Evolutionary conservation across 2,888 invertebrate species (phyloP).

Genomic region (Zaprionus obscuricornis): DNA sequence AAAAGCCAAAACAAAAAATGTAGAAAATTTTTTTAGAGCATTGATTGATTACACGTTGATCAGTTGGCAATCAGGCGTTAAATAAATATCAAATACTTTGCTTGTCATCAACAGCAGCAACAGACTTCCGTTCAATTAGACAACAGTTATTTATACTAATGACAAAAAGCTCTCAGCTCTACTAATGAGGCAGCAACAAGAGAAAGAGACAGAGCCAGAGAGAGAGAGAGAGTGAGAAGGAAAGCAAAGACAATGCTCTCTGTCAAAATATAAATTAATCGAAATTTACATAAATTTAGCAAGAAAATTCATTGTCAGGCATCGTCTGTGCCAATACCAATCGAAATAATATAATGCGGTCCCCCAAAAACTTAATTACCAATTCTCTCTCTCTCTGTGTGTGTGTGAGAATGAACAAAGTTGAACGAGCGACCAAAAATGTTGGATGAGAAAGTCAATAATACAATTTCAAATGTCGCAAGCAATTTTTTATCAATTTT

Average conservation of each 20-base stretch:
- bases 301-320: constrained; percentile 38
- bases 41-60: constrained; percentile 61
- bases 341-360: constrained; percentile 41
- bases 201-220: constrained; percentile 10
- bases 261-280: constrained; percentile 67
- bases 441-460: constrained; percentile 23
- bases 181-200: constrained; percentile 25
- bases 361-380: constrained; percentile 61
- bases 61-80: constrained; percentile 60
- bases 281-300: constrained; percentile 69
- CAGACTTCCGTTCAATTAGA: constrained; percentile 69
- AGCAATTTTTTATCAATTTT: too few relatives aligned
- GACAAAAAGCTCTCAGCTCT: constrained; percentile 33
- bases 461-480: constrained; percentile 1
- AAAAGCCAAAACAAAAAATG: constrained; percentile 12
- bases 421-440: neutral
- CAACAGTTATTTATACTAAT: constrained; percentile 42
- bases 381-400: constrained; percentile 3
- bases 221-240: neutral
- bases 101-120: constrained; percentile 53
- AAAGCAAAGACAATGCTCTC: neutral
- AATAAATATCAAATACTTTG: constrained; percentile 29
- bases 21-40: constrained; percentile 28
- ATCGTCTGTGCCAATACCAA: constrained; percentile 32
- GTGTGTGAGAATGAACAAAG: constrained; percentile 3